A percentile compares a stretch with the other conserved stretches of the same genome.
Evolutionary conservation across 2,797 vertebrate genomes (phyloP).

Genomic region (Spinus olivaceus): DNA sequence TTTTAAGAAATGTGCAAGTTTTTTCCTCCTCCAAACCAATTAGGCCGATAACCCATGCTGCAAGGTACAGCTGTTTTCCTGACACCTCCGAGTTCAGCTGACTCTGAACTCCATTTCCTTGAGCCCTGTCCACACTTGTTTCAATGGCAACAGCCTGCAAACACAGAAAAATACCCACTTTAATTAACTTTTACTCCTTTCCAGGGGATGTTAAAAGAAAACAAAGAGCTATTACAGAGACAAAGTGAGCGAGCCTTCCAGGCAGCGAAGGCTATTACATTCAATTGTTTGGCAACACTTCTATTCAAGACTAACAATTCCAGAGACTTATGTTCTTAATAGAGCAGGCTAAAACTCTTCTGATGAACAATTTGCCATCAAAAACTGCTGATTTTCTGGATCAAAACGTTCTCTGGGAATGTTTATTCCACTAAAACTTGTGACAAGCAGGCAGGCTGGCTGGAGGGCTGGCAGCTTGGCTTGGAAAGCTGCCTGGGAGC

Average conservation of each 20-base stretch:
- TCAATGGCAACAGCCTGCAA: conserved; percentile 40
- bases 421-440: conserved; percentile 7
- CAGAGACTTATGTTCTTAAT: conserved; percentile 49
- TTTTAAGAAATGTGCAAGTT: neutral
- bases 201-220: conserved; percentile 45
- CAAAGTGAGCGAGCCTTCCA: conserved; percentile 22
- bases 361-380: conserved; percentile 50
- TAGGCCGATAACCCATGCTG: neutral
- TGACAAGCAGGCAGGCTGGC: conserved; percentile 21
- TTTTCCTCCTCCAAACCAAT: neutral
- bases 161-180: conserved; percentile 37
- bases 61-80: neutral
- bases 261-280: conserved; percentile 23
- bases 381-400: conserved; percentile 55
- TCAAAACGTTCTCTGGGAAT: neutral
- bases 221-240: conserved; percentile 39
- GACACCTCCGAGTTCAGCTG: neutral
- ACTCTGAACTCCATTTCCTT: neutral
- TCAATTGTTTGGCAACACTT: conserved; percentile 46
- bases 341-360: conserved; percentile 39
- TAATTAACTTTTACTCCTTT: conserved; percentile 67
- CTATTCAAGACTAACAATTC: conserved; percentile 44
- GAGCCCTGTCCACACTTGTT: neutral
- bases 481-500: conserved; percentile 11
- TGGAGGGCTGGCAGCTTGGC: conserved; percentile 1